Base-by-base conservation (phyloP, 2,797 vertebrate genomes). In the Sebastiscus tertius region DNA sequence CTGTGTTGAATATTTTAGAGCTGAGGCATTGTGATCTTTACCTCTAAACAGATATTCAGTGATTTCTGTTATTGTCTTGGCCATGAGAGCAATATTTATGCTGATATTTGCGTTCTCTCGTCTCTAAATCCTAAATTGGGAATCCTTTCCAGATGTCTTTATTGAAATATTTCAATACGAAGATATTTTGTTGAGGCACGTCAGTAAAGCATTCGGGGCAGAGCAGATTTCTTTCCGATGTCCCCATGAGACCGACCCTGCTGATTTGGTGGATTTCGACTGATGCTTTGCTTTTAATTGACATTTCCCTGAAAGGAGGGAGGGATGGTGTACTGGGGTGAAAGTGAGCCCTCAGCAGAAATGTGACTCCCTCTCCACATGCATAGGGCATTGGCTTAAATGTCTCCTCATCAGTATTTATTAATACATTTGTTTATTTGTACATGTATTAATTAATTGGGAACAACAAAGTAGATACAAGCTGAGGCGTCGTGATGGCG, bases 341-440 rank as follows among this genome's bases (percentile, higher is more conserved):
- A 92, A 95, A 93, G 29, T 88, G 86, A 86, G 84, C 59, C 82
- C 86, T 95, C 94, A 93, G 94, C 93, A 94, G 94, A 94, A 96
- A 95, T 93, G 77, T 83, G 90, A 93, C 84, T 88, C 88, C 42
- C 64, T 67, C 70, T 65, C 68, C 46, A 67, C 81, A 80, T 85
- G 72, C 82, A 81, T 84, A 82, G 80, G 36, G 24, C 66, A 69
- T 55, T 90, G 87, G 73, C 59, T 81, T 87, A 62, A 86, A 83
- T 91, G 87, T 92, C 86, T 91, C 77, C 85, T 87, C 49, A 77
- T 84, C 33, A 69, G 5, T 69, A 74, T 68, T 29, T 46, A 42
- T 59, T 49, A 14, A 64, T 75, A 4, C 42, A 55, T 78, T 60
- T 89, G 22, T 75, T 52, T 74, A 63, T 83, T 6, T 66, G 22